A percentile compares a stretch with the other conserved stretches of the same genome.
phyloP scores from a whole-genome alignment of 1,140 invertebrate genomes.

The Nixonia krombeini region DNA sequence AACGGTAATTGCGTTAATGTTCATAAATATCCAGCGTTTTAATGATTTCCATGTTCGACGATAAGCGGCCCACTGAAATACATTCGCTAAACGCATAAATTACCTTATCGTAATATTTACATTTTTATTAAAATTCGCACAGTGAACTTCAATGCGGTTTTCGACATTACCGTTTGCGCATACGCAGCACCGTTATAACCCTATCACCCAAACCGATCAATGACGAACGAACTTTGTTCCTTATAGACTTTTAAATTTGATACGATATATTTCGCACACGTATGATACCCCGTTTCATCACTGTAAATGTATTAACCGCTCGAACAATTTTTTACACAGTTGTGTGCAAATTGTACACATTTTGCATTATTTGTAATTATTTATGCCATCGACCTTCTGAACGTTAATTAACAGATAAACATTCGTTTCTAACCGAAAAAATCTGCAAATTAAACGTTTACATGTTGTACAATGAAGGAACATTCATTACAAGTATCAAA shows the following conservation, averaged over 20 bases:
- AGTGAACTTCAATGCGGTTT: conserved; percentile 47
- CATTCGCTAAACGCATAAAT: conserved; percentile 21
- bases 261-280: conserved; percentile 9
- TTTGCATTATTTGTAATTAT: too few relatives aligned
- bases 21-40: conserved; percentile 19
- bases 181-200: conserved; percentile 47
- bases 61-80: conserved; percentile 20
- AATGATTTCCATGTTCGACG: conserved; percentile 20
- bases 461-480: too few relatives aligned
- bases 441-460: too few relatives aligned
- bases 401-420: too few relatives aligned
- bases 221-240: conserved; percentile 49
- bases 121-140: conserved; percentile 43
- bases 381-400: too few relatives aligned
- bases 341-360: too few relatives aligned
- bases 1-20: conserved; percentile 29
- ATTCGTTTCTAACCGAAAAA: too few relatives aligned
- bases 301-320: neutral
- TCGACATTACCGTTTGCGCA: conserved; percentile 46
- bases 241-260: conserved; percentile 42
- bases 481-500: too few relatives aligned
- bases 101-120: conserved; percentile 27
- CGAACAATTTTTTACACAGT: too few relatives aligned
- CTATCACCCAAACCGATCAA: conserved; percentile 48
- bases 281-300: conserved; percentile 6